Base-by-base conservation (phyloP, 2,888 invertebrate genomes). In the Caenorhabditis auriculariae region DNA sequence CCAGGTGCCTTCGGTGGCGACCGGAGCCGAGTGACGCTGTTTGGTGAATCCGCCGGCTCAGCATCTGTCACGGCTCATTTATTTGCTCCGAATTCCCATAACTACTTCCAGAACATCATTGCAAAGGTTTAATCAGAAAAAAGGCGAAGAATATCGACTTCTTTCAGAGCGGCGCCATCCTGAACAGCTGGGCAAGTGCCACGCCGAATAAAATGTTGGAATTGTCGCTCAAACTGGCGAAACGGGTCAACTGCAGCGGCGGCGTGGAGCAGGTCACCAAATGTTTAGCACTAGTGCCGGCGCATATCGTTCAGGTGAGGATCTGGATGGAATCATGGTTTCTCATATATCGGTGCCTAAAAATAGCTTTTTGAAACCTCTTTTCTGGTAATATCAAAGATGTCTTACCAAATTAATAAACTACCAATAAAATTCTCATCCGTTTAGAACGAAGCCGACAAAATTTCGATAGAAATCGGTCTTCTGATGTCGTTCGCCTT, bases 41-140 rank as follows among this genome's bases (percentile, higher is more conserved):
- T 95, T 81, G 95, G 94, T 0, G 94, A 95, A 84, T 92, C 92
- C 23, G 94, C 94, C 1, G 95, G 94, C 0, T 92, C 93, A 5
- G 91, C 91, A 21, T 83, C 84, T 44, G 84, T 85, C 19, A 83
- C 84, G n/a, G 81, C 85, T 42, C 86, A 86, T 76, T 75, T 87
- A 48, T 86, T 95, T 72, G 94, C 94, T 0, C 93, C 93, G 0
- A 89, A 90, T 26, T 78, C 93, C 71, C 87, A 88, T 71, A 90
- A 90, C 2, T 85, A 92, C 58, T 85, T 84, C 67, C 70, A 81
- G 39, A 70, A 71, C 27, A 58, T 77, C 29, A 78, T 80, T 43
- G 68, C 72, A n/a, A 78, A 76, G 49, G 77, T 75, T 39, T 15
- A 21, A 26, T 24, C 19, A 41, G n/a, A 4, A 3, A 9, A 42